phyloP scores from a whole-genome alignment of 2,888 invertebrate genomes.

The Rhodophaea formosa region DNA sequence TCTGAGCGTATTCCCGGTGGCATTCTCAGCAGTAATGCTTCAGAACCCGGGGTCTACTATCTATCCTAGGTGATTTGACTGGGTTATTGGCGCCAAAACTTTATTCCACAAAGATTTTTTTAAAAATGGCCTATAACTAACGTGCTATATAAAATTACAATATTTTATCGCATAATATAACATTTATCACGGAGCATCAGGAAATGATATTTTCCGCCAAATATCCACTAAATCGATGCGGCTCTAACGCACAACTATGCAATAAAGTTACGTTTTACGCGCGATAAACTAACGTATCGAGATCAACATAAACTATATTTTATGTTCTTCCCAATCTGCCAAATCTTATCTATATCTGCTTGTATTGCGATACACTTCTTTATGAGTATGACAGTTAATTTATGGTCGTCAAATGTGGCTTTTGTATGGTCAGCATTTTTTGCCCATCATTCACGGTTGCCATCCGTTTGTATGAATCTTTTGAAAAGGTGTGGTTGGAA shows the following conservation, averaged over 20 bases:
- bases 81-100: too few species aligned
- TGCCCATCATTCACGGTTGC: slow-evolving; percentile 29
- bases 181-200: background rate
- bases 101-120: too few species aligned
- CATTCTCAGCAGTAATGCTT: too few species aligned
- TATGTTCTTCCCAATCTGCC: slow-evolving; percentile 70
- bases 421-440: slow-evolving; percentile 53
- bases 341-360: slow-evolving; percentile 56
- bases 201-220: slow-evolving; percentile 33
- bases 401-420: slow-evolving; percentile 48
- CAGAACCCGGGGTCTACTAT: too few species aligned
- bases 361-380: slow-evolving; percentile 19
- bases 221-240: slow-evolving; percentile 56
- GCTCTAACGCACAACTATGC: slow-evolving; percentile 57
- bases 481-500: slow-evolving; percentile 11
- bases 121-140: too few species aligned
- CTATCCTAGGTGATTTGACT: too few species aligned
- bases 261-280: slow-evolving; percentile 69
- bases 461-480: slow-evolving; percentile 14
- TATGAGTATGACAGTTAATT: slow-evolving; percentile 54
- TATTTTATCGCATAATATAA: background rate
- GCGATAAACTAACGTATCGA: slow-evolving; percentile 68
- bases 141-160: too few species aligned
- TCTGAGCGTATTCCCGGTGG: too few species aligned
- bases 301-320: slow-evolving; percentile 76